Evolutionary conservation across 1,140 invertebrate species (phyloP).

Genomic region (Lordiphosa mommai): DNA sequence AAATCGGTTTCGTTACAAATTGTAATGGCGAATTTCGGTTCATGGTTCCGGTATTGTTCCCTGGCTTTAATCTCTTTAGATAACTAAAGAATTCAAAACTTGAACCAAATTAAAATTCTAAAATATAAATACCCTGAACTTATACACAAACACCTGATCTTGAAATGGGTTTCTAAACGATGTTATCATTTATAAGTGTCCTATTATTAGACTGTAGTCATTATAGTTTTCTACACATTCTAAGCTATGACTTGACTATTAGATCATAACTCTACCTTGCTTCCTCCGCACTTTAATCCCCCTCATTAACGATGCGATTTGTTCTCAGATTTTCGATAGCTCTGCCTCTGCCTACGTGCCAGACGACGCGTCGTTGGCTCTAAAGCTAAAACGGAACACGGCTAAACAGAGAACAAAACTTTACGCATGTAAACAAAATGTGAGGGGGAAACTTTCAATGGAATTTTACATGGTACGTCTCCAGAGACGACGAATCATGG

Average conservation of each 20-base stretch:
- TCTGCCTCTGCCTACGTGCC: slow-evolving; percentile 56
- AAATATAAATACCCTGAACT: too few species aligned
- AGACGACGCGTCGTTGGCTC: slow-evolving; percentile 43
- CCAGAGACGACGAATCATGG: background rate
- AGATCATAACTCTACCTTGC: background rate
- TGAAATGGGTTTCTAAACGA: too few species aligned
- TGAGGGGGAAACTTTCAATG: slow-evolving; percentile 23
- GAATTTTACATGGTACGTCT: slow-evolving; percentile 23
- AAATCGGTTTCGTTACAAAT: too few species aligned
- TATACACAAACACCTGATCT: too few species aligned
- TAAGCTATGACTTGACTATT: background rate
- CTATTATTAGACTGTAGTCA: too few species aligned
- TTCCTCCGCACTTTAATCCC: slow-evolving; percentile 8
- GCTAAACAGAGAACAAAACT: slow-evolving; percentile 25
- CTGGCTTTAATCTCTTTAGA: too few species aligned
- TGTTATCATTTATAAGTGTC: too few species aligned
- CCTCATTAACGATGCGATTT: slow-evolving; percentile 21
- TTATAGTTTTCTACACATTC: background rate
- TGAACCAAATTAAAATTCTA: too few species aligned
- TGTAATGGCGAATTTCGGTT: too few species aligned
- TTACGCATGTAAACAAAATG: slow-evolving; percentile 9
- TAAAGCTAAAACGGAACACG: slow-evolving; percentile 14
- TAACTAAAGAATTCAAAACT: too few species aligned
- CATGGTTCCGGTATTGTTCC: too few species aligned
- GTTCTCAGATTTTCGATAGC: slow-evolving; percentile 8